These are phyloP conservation scores for Ophiodon elongatus DNA, from an alignment of 2,113 vertebrate species.

Conservation along the genomic window DNA sequence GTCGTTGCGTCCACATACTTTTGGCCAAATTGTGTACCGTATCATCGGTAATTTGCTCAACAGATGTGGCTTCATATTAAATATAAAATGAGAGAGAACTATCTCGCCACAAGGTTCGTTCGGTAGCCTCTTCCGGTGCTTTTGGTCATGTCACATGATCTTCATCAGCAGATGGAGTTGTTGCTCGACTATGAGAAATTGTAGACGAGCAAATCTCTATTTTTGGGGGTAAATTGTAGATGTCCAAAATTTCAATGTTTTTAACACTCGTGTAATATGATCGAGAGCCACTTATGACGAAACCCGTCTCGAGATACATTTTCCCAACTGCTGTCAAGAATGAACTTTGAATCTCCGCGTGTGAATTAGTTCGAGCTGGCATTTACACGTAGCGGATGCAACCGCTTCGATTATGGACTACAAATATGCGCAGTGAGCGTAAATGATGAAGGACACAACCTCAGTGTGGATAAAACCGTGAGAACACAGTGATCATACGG, in stretches of 20 bases:
- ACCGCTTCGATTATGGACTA: neutral
- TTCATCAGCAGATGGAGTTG: neutral
- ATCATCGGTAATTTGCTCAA: neutral
- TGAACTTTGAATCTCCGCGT: neutral
- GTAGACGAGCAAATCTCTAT: neutral
- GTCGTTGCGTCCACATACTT: neutral
- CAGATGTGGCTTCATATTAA: neutral
- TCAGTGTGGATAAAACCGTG: neutral
- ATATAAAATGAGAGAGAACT: neutral
- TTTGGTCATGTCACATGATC: too few relatives aligned
- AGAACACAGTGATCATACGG: neutral
- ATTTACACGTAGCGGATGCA: neutral
- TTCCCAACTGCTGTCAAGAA: neutral
- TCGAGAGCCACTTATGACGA: neutral
- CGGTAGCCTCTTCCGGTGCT: neutral
- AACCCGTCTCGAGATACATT: neutral
- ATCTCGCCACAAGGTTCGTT: neutral
- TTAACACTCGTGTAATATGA: neutral
- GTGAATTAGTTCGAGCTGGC: neutral
- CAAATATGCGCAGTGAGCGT: neutral
- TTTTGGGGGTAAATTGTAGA: too few relatives aligned
- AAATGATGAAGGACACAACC: neutral
- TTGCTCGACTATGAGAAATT: neutral
- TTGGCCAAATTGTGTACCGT: neutral
- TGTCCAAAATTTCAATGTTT: neutral